Evolutionary conservation across 1,140 invertebrate genomes (phyloP).

Genomic region (Helicoverpa armigera): DNA sequence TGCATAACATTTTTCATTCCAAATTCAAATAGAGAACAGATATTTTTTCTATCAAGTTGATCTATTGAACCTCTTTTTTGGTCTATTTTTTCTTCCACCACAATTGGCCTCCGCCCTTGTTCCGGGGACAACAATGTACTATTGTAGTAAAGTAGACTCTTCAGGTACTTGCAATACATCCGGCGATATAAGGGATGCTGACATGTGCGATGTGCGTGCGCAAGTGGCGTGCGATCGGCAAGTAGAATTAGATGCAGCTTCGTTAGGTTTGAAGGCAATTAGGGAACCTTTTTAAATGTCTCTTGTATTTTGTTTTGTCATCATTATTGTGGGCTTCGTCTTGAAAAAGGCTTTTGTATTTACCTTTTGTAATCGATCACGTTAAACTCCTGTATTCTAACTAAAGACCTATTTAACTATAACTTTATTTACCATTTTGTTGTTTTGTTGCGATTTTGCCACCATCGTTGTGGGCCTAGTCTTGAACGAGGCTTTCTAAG

Average conservation of each 20-base stretch:
- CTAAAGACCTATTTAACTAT: too few species aligned
- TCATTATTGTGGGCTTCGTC: too few species aligned
- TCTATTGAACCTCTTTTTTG: not conserved
- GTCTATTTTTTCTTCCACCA: not conserved
- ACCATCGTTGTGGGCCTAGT: too few species aligned
- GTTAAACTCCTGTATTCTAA: too few species aligned
- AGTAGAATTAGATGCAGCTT: slow-evolving; percentile 8
- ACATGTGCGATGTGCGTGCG: slow-evolving; percentile 34
- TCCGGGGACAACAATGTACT: slow-evolving; percentile 11
- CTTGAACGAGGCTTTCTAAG: too few species aligned
- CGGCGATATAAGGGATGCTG: slow-evolving; percentile 35
- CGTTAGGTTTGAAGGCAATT: not conserved
- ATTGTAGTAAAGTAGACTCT: slow-evolving; percentile 11
- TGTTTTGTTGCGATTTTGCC: too few species aligned
- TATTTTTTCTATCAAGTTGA: slow-evolving; percentile 9
- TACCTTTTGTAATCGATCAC: too few species aligned
- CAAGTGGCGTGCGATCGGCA: not conserved
- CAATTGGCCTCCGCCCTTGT: slow-evolving; percentile 9
- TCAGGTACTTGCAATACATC: slow-evolving; percentile 44
- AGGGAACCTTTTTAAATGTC: too few species aligned
- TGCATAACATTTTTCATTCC: not conserved
- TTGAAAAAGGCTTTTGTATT: too few species aligned
- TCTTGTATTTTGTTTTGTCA: too few species aligned
- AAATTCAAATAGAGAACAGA: not conserved
- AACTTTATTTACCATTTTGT: too few species aligned